Percentiles rank a stretch among this genome's conserved stretches.
These are phyloP conservation scores for Unio delphinus DNA, from an alignment of 2,888 invertebrate species.

Conservation along the genomic window DNA sequence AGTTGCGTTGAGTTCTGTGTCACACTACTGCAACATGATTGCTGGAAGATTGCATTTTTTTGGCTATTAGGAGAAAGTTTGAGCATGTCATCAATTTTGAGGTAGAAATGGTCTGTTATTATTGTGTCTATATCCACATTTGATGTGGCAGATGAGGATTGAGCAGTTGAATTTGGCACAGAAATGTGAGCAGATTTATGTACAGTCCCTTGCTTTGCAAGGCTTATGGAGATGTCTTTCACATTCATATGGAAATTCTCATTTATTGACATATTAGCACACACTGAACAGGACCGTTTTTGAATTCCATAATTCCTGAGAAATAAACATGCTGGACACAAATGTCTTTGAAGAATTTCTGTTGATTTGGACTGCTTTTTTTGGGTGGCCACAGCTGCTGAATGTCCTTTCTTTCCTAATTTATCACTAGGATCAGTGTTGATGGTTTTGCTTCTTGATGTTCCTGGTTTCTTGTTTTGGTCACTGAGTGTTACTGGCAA, in stretches of 20 bases:
- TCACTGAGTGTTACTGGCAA: background rate
- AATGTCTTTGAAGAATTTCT: too few species aligned
- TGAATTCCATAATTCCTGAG: constrained; percentile 29
- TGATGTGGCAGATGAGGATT: background rate
- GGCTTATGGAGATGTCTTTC: too few species aligned
- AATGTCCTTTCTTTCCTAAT: too few species aligned
- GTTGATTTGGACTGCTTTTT: too few species aligned
- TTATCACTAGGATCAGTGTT: too few species aligned
- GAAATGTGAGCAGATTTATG: constrained; percentile 1
- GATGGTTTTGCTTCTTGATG: background rate
- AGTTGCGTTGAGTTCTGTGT: too few species aligned
- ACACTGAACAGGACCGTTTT: constrained; percentile 8
- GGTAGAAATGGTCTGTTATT: constrained; percentile 26
- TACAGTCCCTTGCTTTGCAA: background rate
- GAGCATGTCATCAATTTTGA: constrained; percentile 25
- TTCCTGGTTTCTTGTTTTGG: background rate
- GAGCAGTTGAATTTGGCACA: background rate
- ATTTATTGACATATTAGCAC: background rate
- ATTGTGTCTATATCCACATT: constrained; percentile 7
- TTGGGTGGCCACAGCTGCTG: too few species aligned
- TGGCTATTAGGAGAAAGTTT: constrained; percentile 16
- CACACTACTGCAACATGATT: too few species aligned
- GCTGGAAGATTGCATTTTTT: background rate
- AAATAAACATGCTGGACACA: constrained; percentile 27
- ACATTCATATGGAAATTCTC: too few species aligned